Evolutionary conservation across 1,140 invertebrate genomes (phyloP).

Genomic region (Helicoverpa armigera): DNA sequence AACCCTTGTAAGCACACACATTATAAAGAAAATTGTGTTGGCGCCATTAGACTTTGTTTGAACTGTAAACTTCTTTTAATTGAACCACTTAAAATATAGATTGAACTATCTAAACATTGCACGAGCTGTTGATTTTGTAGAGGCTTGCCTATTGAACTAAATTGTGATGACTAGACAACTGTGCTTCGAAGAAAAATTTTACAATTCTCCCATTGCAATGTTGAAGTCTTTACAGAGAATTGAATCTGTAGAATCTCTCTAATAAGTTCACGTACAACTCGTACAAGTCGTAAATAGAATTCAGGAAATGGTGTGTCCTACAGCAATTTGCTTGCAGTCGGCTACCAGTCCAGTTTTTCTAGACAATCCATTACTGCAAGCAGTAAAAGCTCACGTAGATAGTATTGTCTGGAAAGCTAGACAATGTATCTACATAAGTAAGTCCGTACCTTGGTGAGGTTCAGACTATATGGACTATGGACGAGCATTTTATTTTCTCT

Average conservation of each 20-base stretch:
- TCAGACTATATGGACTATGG: not conserved
- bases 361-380: conserved; percentile 21
- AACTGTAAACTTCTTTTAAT: no score
- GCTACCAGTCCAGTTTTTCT: conserved; percentile 15
- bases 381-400: conserved; percentile 27
- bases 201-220: no score
- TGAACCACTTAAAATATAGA: no score
- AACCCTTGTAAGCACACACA: not conserved
- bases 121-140: not conserved
- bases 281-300: not conserved
- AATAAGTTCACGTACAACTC: not conserved
- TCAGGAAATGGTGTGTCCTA: conserved; percentile 16
- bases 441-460: no score
- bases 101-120: no score
- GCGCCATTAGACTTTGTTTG: not conserved
- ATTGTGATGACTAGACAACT: not conserved
- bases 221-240: no score
- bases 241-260: no score
- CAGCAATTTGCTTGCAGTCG: conserved; percentile 31
- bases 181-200: not conserved
- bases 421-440: conserved; percentile 3
- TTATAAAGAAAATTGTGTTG: not conserved
- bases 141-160: not conserved
- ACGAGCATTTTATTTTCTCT: conserved; percentile 8
- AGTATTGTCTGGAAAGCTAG: conserved; percentile 25